phyloP scores from a whole-genome alignment of 2,888 invertebrate species.

The Dinocampus coccinellae region DNA sequence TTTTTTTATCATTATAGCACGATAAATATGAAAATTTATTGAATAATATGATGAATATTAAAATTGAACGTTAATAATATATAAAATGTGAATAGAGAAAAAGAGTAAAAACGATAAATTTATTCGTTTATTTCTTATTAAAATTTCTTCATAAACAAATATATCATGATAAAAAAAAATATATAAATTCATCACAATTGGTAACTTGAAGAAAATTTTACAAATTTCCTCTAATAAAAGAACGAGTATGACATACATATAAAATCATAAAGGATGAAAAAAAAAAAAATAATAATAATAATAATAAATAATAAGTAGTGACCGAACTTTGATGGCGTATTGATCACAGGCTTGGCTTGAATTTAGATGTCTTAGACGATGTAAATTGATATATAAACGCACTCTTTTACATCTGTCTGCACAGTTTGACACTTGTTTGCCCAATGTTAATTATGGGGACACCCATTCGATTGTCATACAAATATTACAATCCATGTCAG shows the following conservation, averaged over 20 bases:
- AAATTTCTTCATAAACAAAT: too few species aligned
- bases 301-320: not conserved
- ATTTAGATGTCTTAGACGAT: conserved; percentile 67
- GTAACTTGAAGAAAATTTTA: too few species aligned
- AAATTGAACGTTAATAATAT: too few species aligned
- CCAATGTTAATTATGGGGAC: conserved; percentile 48
- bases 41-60: too few species aligned
- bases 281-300: not conserved
- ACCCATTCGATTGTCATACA: conserved; percentile 21
- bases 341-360: conserved; percentile 41
- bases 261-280: not conserved
- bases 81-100: too few species aligned
- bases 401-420: conserved; percentile 66
- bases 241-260: not conserved
- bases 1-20: too few species aligned
- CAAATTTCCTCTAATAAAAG: too few species aligned
- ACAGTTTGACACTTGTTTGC: conserved; percentile 64
- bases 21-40: too few species aligned
- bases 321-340: conserved; percentile 32
- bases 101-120: too few species aligned
- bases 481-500: not conserved
- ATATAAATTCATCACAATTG: too few species aligned
- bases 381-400: conserved; percentile 59
- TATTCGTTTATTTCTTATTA: too few species aligned
- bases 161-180: too few species aligned